These are phyloP conservation scores for Notospermus geniculatus DNA, from an alignment of 1,140 invertebrate genomes.

Conservation along the genomic window DNA sequence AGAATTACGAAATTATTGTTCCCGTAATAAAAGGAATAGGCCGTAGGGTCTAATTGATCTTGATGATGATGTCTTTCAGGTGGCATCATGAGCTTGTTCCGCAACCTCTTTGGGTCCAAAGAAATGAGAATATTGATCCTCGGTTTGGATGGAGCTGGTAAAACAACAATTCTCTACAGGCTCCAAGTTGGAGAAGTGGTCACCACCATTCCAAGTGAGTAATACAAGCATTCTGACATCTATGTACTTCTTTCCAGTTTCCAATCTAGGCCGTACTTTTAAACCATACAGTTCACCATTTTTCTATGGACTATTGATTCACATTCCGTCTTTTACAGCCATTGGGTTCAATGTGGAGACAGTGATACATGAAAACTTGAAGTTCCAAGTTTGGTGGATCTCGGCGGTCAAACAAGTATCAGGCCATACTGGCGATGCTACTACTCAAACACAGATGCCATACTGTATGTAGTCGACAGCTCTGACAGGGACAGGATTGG, in stretches of 20 bases:
- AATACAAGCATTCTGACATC: neutral
- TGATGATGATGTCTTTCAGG: too few relatives aligned
- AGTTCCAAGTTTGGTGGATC: conserved; percentile 99
- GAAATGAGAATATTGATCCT: conserved; percentile 98
- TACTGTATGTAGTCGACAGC: conserved; percentile 99
- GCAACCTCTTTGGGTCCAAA: conserved; percentile 83
- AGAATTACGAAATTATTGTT: too few relatives aligned
- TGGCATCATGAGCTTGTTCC: conserved; percentile 93
- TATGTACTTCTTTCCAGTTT: too few relatives aligned
- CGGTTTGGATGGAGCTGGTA: conserved; percentile 86
- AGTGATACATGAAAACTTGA: conserved; percentile 96
- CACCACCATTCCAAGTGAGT: conserved; percentile 90
- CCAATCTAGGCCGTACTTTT: conserved; percentile 71
- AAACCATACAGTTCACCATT: too few relatives aligned
- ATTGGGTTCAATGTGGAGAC: conserved; percentile 99
- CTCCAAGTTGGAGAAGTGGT: conserved; percentile 99
- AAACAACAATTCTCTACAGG: conserved; percentile 98
- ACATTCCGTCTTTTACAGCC: conserved; percentile 60
- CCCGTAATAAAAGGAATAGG: too few relatives aligned
- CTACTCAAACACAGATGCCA: conserved; percentile 99
- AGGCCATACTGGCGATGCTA: conserved; percentile 99
- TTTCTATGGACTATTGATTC: too few relatives aligned
- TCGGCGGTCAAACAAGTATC: conserved; percentile 96
- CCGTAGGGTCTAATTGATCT: too few relatives aligned
- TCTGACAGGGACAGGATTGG: conserved; percentile 98